Percentiles rank a stretch among this genome's conserved stretches.
phyloP scores from a whole-genome alignment of 2,113 vertebrate species.

The Chaetodon trifascialis region DNA sequence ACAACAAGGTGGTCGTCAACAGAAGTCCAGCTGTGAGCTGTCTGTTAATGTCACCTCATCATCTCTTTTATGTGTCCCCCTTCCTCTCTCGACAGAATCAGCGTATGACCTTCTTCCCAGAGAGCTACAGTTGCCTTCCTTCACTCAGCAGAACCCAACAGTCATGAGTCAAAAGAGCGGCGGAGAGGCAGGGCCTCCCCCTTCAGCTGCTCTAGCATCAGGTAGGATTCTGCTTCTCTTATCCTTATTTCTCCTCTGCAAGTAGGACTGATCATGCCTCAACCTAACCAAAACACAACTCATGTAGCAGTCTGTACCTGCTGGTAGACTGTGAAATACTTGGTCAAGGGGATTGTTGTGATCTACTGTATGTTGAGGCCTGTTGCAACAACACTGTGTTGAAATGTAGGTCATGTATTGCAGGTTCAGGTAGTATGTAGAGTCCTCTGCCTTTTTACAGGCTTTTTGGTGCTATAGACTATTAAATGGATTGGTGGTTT shows the following conservation, averaged over 20 bases:
- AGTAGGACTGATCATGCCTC: conserved; percentile 86
- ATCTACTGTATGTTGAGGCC: background rate
- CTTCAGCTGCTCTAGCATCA: conserved; percentile 91
- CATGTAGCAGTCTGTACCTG: conserved; percentile 16
- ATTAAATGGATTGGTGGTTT: background rate
- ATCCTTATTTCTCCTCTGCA: conserved; percentile 74
- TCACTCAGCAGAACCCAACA: conserved; percentile 88
- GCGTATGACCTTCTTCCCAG: conserved; percentile 98
- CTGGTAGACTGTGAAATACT: background rate
- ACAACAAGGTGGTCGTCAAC: background rate
- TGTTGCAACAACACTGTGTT: conserved; percentile 19
- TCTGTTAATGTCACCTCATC: conserved; percentile 18
- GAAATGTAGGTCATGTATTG: conserved; percentile 13
- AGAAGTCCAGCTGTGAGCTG: background rate
- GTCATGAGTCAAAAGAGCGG: conserved; percentile 98
- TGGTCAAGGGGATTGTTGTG: background rate
- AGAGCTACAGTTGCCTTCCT: conserved; percentile 93
- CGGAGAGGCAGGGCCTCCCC: conserved; percentile 93
- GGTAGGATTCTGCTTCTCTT: conserved; percentile 90
- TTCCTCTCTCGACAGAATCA: conserved; percentile 86
- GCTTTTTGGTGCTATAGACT: background rate
- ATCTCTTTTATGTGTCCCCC: conserved; percentile 21
- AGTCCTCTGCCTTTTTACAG: background rate
- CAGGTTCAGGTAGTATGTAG: background rate
- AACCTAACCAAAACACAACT: conserved; percentile 16